phyloP scores from a whole-genome alignment of 2,888 invertebrate species.

The Hypercompe scribonia region DNA sequence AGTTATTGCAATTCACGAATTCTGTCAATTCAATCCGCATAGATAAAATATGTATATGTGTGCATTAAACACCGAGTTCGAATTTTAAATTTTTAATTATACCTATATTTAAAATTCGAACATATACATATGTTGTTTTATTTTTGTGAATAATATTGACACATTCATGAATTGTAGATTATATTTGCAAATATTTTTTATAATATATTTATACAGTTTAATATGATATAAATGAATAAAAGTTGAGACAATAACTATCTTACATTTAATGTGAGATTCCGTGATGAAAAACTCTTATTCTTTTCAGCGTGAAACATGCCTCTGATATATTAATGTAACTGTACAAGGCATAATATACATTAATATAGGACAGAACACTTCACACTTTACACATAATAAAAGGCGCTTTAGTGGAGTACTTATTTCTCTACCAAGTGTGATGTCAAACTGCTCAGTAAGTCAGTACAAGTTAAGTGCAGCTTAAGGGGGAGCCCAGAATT shows the following conservation, averaged over 20 bases:
- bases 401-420: slow-evolving; percentile 1
- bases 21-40: background rate
- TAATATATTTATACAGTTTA: background rate
- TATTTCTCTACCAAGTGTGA: background rate
- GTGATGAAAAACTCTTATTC: slow-evolving; percentile 33
- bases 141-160: background rate
- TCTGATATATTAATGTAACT: background rate
- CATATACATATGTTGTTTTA: background rate
- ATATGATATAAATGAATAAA: background rate
- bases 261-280: slow-evolving; percentile 44
- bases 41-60: background rate
- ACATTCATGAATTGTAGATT: slow-evolving; percentile 2
- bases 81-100: background rate
- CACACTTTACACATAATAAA: background rate
- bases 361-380: slow-evolving; percentile 1
- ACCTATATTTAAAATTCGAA: background rate
- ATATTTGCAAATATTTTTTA: slow-evolving; percentile 1
- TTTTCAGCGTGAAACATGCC: background rate
- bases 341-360: background rate
- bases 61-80: background rate
- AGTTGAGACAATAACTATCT: slow-evolving; percentile 17
- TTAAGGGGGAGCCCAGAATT: background rate
- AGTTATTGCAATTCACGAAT: slow-evolving; percentile 2
- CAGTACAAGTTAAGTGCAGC: background rate
- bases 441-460: background rate